Percentiles rank a stretch among this genome's conserved stretches.
phyloP scores from a whole-genome alignment of 2,888 invertebrate species.

The Scaptomyza parva region DNA sequence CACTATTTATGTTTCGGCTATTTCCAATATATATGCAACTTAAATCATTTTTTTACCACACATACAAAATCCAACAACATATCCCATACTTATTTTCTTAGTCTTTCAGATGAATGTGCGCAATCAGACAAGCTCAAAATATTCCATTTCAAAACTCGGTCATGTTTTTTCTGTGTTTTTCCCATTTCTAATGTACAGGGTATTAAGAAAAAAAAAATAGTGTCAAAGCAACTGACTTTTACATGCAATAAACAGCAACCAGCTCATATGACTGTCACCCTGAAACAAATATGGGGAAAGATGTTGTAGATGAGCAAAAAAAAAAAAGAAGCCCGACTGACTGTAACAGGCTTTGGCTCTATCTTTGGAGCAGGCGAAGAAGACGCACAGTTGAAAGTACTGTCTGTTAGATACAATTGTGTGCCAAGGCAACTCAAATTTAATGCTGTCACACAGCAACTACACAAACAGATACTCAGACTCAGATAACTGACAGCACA shows the following conservation, averaged over 20 bases:
- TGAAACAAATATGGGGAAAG: conserved; percentile 30
- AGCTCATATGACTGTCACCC: conserved; percentile 36
- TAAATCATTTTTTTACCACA: background rate
- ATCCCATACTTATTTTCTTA: too few species aligned
- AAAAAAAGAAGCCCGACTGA: background rate
- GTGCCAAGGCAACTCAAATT: conserved; percentile 55
- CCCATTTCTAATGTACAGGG: background rate
- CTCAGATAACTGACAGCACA: conserved; percentile 45
- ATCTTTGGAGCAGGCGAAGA: conserved; percentile 8
- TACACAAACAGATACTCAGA: conserved; percentile 35
- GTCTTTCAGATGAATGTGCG: background rate
- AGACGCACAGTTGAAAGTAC: conserved; percentile 3
- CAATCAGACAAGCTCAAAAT: conserved; percentile 3
- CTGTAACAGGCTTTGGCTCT: conserved; percentile 28
- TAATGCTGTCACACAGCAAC: conserved; percentile 53
- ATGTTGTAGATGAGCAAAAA: conserved; percentile 12
- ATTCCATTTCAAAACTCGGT: background rate
- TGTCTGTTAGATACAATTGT: conserved; percentile 27
- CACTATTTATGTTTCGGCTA: too few species aligned
- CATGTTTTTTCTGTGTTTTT: conserved; percentile 5
- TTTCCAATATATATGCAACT: too few species aligned
- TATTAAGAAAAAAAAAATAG: conserved; percentile 10
- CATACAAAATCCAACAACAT: too few species aligned
- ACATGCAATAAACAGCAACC: conserved; percentile 30
- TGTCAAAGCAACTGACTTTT: conserved; percentile 39